Evolutionary conservation across 1,140 invertebrate genomes (phyloP).

Genomic region (Vanessa tameamea): DNA sequence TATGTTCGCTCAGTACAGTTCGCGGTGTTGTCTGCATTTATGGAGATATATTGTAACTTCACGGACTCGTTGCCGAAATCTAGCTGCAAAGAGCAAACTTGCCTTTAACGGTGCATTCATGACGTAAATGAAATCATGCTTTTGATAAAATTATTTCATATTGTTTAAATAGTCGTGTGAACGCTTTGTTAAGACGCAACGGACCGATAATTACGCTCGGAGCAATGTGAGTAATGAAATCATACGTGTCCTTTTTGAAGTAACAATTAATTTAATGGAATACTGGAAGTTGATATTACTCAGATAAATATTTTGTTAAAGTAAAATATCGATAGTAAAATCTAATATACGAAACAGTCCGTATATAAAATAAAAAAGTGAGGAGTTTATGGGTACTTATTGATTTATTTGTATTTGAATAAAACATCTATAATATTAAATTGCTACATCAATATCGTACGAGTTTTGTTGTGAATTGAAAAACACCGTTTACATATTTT

Average conservation of each 20-base stretch:
- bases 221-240: background rate
- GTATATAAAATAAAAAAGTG: too few relatives aligned
- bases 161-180: background rate
- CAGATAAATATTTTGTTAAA: too few relatives aligned
- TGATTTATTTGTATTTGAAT: too few relatives aligned
- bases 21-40: conserved; percentile 37
- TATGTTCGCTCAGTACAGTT: conserved; percentile 33
- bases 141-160: conserved; percentile 20
- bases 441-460: too few relatives aligned
- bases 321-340: too few relatives aligned
- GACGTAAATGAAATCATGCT: conserved; percentile 13
- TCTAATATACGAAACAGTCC: too few relatives aligned
- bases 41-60: conserved; percentile 37
- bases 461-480: too few relatives aligned
- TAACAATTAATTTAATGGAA: background rate
- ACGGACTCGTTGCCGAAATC: conserved; percentile 24
- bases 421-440: too few relatives aligned
- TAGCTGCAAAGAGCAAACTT: conserved; percentile 25
- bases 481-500: too few relatives aligned
- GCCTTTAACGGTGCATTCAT: conserved; percentile 21
- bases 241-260: background rate
- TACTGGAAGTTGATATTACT: too few relatives aligned
- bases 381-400: too few relatives aligned
- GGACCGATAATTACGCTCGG: background rate
- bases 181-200: background rate